Conservation (phyloP, 2,888 invertebrate species). For the Xylophagus ater region DNA sequence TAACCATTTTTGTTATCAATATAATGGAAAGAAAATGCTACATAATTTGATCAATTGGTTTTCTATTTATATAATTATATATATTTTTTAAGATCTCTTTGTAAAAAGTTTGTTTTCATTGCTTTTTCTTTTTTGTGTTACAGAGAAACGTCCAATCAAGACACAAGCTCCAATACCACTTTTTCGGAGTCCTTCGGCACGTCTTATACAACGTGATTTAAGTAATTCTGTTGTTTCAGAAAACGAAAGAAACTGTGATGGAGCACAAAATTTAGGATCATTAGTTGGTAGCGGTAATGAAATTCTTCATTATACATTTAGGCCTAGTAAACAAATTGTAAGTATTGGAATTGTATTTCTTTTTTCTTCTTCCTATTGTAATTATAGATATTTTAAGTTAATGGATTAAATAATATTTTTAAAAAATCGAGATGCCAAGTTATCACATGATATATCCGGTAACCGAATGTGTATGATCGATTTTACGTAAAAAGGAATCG, state of each 20-base stretch:
- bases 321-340: constrained; percentile 41
- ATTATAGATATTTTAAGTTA: too few relatives aligned
- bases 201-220: constrained; percentile 37
- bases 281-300: constrained; percentile 35
- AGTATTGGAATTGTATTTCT: too few relatives aligned
- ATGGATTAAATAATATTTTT: too few relatives aligned
- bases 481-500: too few relatives aligned
- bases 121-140: constrained; percentile 1
- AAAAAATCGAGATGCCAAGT: too few relatives aligned
- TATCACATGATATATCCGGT: too few relatives aligned
- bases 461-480: too few relatives aligned
- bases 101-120: too few relatives aligned
- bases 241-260: constrained; percentile 25
- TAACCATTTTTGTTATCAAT: too few relatives aligned
- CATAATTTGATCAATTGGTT: too few relatives aligned
- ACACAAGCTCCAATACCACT: constrained; percentile 33
- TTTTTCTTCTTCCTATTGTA: neutral
- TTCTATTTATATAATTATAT: neutral
- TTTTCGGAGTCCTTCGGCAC: constrained; percentile 37
- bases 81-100: constrained; percentile 2
- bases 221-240: constrained; percentile 32
- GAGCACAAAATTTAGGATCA: constrained; percentile 23
- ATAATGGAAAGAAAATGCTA: too few relatives aligned
- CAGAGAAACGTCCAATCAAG: constrained; percentile 39
- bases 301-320: constrained; percentile 39